Percentiles rank a stretch among this genome's conserved stretches.
Conservation (phyloP, 1,140 invertebrate genomes). For the Nomia melanderi region DNA sequence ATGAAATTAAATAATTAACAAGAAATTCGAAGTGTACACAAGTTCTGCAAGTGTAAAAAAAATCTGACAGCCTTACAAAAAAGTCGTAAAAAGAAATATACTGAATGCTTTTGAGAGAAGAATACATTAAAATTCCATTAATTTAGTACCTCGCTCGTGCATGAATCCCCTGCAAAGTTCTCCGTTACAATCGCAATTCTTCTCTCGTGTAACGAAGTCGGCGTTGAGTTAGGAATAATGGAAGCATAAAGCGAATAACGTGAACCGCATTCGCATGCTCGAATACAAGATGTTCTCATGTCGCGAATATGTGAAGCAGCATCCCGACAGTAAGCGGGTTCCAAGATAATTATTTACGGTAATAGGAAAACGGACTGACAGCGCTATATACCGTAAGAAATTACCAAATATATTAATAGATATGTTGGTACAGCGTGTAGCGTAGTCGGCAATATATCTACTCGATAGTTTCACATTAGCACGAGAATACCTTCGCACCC, state of each 20-base stretch:
- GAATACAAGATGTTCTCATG: background rate
- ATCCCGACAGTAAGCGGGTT: background rate
- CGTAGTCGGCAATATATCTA: conserved; percentile 52
- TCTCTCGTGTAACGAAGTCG: background rate
- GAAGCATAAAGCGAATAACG: background rate
- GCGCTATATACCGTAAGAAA: conserved; percentile 21
- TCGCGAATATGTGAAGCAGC: background rate
- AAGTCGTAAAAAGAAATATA: no score
- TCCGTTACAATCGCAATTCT: no score
- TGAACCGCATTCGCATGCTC: background rate
- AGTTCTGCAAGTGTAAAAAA: no score
- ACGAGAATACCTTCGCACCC: conserved; percentile 47
- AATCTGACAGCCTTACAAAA: no score
- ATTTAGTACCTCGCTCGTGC: no score
- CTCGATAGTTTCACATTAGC: conserved; percentile 55
- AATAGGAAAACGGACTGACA: conserved; percentile 15
- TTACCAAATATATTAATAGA: conserved; percentile 35
- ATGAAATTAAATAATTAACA: no score
- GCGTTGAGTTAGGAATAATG: background rate
- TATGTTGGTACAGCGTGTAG: conserved; percentile 22
- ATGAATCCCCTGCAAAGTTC: no score
- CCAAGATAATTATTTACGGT: background rate
- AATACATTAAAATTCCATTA: no score
- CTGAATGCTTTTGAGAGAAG: no score
- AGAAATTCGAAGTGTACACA: no score